Evolutionary conservation across 2,113 vertebrate genomes (phyloP), one percentile per base, ranked within the genome.

Genomic region (Pitta sordida): DNA sequence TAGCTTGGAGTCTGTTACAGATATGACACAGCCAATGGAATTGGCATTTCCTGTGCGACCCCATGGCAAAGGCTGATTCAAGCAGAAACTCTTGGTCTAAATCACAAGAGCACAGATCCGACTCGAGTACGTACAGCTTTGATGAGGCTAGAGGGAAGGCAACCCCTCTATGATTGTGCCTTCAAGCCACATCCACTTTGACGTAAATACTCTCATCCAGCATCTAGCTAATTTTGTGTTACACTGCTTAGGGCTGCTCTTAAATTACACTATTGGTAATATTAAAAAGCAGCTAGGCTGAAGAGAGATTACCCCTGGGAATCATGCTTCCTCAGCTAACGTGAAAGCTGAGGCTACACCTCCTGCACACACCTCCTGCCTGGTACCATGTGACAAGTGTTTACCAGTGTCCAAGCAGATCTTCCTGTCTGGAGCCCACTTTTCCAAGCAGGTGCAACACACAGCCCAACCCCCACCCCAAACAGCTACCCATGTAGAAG

Each of bases 21-120:
- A 86, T 56, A 90, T 3, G 36, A 58, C 32, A 43, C 21, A 46
- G 56, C 15, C 39, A 87, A 64, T 3, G 3, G n/a, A 64, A 51
- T 3, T 0, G 1, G 53, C n/a, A 79, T 75, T 82, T 92, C 48
- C 60, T 56, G 48, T 0, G 1, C 30, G 7, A 82, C 13, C 21
- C 16, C 41, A 12, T 0, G 6, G 55, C 76, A 78, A 64, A 86
- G 73, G 39, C 65, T 60, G 74, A 88, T 4, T 64, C 41, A 92
- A 86, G 7, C 32, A 52, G 73, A 81, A 91, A 75, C 44, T 91
- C 90, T 26, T 24, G 48, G 21, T 75, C 19, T 95, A 83, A 86
- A 92, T 83, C 46, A 88, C 49, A 9, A 93, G 29, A 7, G 4
- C 26, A 37, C 32, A 55, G 32, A 53, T 70, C 39, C 15, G 32